A percentile compares a stretch with the other conserved stretches of the same genome.
Evolutionary conservation across 1,140 invertebrate species (phyloP).

Genomic region (Holotrichia oblita): DNA sequence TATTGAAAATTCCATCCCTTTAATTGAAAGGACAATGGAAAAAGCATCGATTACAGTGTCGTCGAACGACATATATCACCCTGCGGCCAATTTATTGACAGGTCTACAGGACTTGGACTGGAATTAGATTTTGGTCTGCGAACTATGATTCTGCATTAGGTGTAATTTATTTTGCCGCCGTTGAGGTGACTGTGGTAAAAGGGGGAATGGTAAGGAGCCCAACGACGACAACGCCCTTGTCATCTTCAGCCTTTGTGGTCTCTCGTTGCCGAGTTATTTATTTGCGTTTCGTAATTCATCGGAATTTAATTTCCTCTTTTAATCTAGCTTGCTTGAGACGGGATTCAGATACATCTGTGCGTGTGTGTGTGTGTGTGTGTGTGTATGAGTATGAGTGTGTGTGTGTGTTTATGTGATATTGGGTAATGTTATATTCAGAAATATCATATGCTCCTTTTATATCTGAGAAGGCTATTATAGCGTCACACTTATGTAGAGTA

Average conservation of each 20-base stretch:
- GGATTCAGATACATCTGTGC: not conserved
- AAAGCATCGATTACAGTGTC: conserved; percentile 43
- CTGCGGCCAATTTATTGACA: conserved; percentile 44
- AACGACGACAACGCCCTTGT: conserved; percentile 8
- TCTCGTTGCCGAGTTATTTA: conserved; percentile 10
- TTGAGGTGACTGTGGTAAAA: conserved; percentile 1
- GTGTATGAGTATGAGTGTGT: no score
- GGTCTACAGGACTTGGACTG: conserved; percentile 4
- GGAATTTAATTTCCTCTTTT: conserved; percentile 26
- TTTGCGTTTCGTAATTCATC: not conserved
- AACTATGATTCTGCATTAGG: conserved; percentile 27
- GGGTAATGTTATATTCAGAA: not conserved
- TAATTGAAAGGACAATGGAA: conserved; percentile 45
- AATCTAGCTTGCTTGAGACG: not conserved
- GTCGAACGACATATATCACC: conserved; percentile 41
- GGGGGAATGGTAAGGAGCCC: not conserved
- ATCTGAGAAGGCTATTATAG: no score
- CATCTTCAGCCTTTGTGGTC: not conserved
- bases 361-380: no score
- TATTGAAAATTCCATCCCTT: conserved; percentile 42
- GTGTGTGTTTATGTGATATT: not conserved
- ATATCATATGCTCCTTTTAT: no score
- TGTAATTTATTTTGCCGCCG: conserved; percentile 18
- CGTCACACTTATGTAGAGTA: no score
- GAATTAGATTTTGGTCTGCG: conserved; percentile 36